phyloP scores from a whole-genome alignment of 2,113 vertebrate genomes.

The Bos indicus region DNA sequence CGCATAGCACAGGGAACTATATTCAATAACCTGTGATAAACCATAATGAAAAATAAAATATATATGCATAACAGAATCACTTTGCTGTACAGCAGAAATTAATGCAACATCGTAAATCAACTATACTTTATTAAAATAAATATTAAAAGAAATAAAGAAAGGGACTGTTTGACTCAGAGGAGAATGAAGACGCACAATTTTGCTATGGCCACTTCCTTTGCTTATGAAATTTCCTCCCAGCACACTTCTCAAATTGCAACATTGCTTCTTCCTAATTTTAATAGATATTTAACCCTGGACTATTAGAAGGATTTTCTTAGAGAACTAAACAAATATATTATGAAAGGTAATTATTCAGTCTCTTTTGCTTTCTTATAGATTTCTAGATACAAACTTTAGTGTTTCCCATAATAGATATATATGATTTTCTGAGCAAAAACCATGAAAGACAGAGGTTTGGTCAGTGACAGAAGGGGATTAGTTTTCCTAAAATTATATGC shows the following conservation, averaged over 20 bases:
- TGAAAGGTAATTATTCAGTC: not conserved
- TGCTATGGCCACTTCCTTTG: not conserved
- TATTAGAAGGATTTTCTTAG: conserved; percentile 22
- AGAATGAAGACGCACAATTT: not conserved
- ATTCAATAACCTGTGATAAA: not conserved
- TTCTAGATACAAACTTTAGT: conserved; percentile 22
- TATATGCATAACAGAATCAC: not conserved
- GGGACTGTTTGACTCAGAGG: not conserved
- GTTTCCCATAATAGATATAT: conserved; percentile 35
- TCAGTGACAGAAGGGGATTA: conserved; percentile 73
- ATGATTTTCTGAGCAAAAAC: conserved; percentile 30
- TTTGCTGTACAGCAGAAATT: not conserved
- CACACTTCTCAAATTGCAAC: not conserved
- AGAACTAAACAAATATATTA: not conserved
- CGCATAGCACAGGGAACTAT: not conserved
- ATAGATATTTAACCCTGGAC: not conserved
- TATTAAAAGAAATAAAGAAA: not conserved
- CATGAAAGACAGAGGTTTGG: conserved; percentile 56
- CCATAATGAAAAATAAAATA: not conserved
- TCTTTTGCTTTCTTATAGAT: not conserved
- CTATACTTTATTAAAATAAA: not conserved
- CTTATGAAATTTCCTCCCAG: not conserved
- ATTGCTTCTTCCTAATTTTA: conserved; percentile 22
- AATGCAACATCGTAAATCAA: not conserved
- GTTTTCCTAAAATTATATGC: conserved; percentile 56